phyloP scores from a whole-genome alignment of 2,888 invertebrate genomes.

The Macrosiphum euphorbiae region DNA sequence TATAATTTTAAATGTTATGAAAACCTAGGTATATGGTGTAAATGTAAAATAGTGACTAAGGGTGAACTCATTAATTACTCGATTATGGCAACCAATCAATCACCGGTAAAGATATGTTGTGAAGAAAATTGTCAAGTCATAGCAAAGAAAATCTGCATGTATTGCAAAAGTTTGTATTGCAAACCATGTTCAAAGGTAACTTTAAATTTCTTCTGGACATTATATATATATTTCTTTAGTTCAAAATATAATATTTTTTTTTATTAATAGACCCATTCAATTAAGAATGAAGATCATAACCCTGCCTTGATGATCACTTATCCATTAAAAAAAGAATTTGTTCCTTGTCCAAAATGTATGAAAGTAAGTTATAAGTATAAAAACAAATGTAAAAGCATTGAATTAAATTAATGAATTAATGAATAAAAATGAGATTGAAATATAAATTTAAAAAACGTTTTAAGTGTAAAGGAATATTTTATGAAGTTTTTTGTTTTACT shows the following conservation, averaged over 20 bases:
- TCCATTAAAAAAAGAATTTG: not conserved
- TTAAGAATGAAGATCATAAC: not conserved
- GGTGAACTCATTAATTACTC: not conserved
- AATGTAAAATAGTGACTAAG: not conserved
- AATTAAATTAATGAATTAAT: not conserved
- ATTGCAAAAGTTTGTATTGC: not conserved
- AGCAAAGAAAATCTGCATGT: not conserved
- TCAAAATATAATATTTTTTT: not conserved
- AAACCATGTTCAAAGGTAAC: conserved; percentile 22
- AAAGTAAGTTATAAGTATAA: not conserved
- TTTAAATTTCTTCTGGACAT: not conserved
- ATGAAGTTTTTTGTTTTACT: not conserved
- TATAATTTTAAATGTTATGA: not conserved
- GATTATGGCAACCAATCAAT: not conserved
- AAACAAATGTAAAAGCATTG: not conserved
- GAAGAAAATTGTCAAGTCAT: not conserved
- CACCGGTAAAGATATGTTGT: not conserved
- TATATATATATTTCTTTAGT: not conserved
- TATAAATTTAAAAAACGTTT: not conserved
- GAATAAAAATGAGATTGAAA: not conserved
- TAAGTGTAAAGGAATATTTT: not conserved
- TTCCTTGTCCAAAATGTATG: not conserved
- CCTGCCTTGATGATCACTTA: not conserved
- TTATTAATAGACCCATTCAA: not conserved
- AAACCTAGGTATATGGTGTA: not conserved